A percentile compares a stretch with the other conserved stretches of the same genome.
phyloP scores from a whole-genome alignment of 2,797 vertebrate species.

The Gambusia yucatana region DNA sequence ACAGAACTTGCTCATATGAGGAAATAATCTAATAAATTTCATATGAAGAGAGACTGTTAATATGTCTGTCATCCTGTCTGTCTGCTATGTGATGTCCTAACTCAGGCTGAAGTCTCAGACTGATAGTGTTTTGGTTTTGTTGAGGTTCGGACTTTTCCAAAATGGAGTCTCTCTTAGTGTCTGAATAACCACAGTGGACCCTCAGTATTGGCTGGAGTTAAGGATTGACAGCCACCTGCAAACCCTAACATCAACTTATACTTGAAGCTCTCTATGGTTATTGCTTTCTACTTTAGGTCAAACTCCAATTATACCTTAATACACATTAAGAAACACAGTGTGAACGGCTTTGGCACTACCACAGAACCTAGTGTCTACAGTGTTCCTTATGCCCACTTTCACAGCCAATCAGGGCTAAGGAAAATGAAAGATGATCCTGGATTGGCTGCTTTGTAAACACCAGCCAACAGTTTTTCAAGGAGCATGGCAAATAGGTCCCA shows the following conservation, averaged over 20 bases:
- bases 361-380: background rate
- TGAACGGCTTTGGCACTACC: background rate
- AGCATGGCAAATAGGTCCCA: rapidly evolving
- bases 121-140: background rate
- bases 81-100: background rate
- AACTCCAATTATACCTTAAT: background rate
- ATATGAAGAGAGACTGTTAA: too few relatives aligned
- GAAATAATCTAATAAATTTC: background rate
- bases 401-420: background rate
- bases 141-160: background rate
- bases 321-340: background rate
- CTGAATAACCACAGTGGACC: background rate
- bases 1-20: background rate
- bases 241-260: background rate
- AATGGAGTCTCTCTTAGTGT: background rate
- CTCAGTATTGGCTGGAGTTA: background rate
- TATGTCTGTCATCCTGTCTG: background rate
- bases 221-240: background rate
- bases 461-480: background rate
- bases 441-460: background rate
- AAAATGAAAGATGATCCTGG: background rate
- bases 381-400: background rate
- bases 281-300: background rate
- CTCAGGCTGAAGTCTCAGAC: background rate
- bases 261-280: background rate